A percentile compares a stretch with the other conserved stretches of the same genome.
Evolutionary conservation across 2,888 invertebrate genomes (phyloP).

Genomic region (Julus scanicus): DNA sequence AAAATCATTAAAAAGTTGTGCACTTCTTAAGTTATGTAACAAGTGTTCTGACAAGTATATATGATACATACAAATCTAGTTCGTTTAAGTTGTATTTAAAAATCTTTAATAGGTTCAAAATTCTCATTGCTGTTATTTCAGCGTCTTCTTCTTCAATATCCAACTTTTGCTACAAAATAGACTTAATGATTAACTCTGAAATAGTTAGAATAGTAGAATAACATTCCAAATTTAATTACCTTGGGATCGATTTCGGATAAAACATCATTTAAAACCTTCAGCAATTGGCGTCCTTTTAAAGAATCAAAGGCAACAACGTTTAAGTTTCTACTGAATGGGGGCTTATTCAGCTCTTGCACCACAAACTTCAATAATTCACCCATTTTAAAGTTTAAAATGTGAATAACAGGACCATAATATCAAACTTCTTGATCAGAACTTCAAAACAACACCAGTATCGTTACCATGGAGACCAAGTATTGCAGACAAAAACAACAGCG

Average conservation of each 20-base stretch:
- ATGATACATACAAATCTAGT: background rate
- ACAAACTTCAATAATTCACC: constrained; percentile 69
- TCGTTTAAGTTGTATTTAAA: constrained; percentile 76
- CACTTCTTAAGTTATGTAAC: no score
- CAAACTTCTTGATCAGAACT: background rate
- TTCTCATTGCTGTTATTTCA: constrained; percentile 78
- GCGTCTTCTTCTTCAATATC: constrained; percentile 80
- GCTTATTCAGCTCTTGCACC: constrained; percentile 78
- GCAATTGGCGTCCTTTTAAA: constrained; percentile 77
- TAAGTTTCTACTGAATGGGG: constrained; percentile 77
- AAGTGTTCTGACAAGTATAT: background rate
- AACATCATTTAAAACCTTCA: constrained; percentile 83
- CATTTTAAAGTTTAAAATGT: constrained; percentile 62
- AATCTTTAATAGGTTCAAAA: constrained; percentile 76
- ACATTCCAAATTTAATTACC: no score
- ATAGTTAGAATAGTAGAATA: constrained; percentile 59
- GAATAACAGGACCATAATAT: background rate
- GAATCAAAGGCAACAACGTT: constrained; percentile 88
- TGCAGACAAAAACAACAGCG: background rate
- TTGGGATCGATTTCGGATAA: constrained; percentile 77
- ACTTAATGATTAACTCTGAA: constrained; percentile 4
- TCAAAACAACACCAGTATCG: background rate
- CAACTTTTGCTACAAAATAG: constrained; percentile 70
- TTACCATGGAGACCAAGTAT: background rate
- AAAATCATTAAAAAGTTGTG: background rate